Conservation (phyloP, 2,888 invertebrate genomes). For the Diaprepes abbreviatus region DNA sequence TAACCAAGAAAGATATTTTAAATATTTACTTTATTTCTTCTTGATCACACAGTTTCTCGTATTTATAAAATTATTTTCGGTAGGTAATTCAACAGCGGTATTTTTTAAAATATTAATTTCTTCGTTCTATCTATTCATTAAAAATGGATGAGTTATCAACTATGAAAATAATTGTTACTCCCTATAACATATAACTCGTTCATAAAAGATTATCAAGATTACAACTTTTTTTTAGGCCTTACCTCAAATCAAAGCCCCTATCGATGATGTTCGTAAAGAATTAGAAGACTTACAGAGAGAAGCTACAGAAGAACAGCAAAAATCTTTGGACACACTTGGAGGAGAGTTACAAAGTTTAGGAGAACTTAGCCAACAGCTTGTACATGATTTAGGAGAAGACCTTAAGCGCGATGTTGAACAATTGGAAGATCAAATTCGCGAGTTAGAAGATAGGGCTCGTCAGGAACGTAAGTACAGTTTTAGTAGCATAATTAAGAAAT, state of each 20-base stretch:
- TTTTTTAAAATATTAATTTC: too few species aligned
- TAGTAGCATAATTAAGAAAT: too few species aligned
- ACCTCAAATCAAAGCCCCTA: neutral
- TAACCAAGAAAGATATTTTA: too few species aligned
- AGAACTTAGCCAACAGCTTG: neutral
- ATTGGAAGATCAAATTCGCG: neutral
- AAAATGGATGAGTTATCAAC: too few species aligned
- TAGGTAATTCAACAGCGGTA: too few species aligned
- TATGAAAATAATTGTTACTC: too few species aligned
- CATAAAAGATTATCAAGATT: too few species aligned
- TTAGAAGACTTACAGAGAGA: neutral
- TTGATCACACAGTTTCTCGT: too few species aligned
- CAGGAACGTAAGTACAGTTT: neutral
- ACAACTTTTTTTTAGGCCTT: neutral
- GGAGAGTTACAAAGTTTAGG: neutral
- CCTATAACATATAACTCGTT: too few species aligned
- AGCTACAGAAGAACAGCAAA: neutral
- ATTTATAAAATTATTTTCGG: too few species aligned
- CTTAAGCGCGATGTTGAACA: neutral
- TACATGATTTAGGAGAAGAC: neutral
- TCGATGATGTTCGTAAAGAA: neutral
- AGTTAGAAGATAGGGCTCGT: neutral
- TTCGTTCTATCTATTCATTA: too few species aligned
- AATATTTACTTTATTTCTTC: too few species aligned
- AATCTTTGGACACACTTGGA: neutral